phyloP scores from a whole-genome alignment of 2,113 vertebrate species.

The Hypomesus transpacificus region DNA sequence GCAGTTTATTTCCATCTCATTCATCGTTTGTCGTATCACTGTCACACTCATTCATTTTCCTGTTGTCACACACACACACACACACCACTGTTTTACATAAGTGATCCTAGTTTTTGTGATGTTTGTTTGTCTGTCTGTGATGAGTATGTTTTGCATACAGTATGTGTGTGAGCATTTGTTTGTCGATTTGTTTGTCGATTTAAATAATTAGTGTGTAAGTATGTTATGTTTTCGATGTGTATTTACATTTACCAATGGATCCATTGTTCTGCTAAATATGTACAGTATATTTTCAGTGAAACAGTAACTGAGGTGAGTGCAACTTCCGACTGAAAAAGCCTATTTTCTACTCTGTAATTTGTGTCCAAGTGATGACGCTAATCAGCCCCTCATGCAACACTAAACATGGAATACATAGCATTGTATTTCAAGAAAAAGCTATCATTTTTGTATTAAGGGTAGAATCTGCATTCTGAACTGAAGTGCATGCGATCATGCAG shows the following conservation, averaged over 20 bases:
- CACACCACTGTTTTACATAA: conserved; percentile 40
- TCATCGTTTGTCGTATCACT: conserved; percentile 64
- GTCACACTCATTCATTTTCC: conserved; percentile 60
- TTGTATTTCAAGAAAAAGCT: too few species aligned
- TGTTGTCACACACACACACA: not conserved
- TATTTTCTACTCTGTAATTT: too few species aligned
- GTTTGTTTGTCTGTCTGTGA: conserved; percentile 40
- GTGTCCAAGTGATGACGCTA: too few species aligned
- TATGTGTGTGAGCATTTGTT: conserved; percentile 16
- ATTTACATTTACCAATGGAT: not conserved
- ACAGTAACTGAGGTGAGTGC: too few species aligned
- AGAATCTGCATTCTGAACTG: too few species aligned
- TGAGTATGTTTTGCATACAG: conserved; percentile 17
- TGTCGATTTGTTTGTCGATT: conserved; percentile 30
- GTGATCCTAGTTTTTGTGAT: conserved; percentile 42
- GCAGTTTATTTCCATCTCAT: conserved; percentile 66
- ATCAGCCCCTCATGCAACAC: too few species aligned
- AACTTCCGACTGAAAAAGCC: too few species aligned
- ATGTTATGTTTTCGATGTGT: conserved; percentile 37
- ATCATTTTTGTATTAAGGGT: too few species aligned
- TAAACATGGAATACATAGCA: too few species aligned
- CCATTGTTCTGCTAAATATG: too few species aligned
- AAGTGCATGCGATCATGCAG: conserved; percentile 18
- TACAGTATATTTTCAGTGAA: too few species aligned
- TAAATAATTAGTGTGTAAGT: conserved; percentile 40